These are phyloP conservation scores for Delia radicum DNA, from an alignment of 1,140 invertebrate genomes.

Conservation along the genomic window DNA sequence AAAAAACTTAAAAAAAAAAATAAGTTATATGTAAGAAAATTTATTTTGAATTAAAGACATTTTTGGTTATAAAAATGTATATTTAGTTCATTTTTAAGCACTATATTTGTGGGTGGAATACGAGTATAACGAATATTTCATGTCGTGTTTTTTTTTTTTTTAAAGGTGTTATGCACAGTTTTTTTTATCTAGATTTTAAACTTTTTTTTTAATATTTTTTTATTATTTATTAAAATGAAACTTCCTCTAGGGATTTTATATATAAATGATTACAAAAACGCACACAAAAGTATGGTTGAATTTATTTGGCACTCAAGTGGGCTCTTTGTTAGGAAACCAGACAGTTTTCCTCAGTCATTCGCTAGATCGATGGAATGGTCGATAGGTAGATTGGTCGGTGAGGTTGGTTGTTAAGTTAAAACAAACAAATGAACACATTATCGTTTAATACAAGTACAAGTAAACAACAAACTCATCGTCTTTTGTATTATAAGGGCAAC, in stretches of 20 bases:
- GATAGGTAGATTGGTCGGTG: background rate
- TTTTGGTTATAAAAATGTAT: background rate
- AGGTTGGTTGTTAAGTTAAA: background rate
- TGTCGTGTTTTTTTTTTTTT: background rate
- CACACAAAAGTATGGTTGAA: background rate
- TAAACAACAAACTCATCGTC: background rate
- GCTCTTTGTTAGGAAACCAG: background rate
- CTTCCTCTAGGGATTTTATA: background rate
- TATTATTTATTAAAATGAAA: background rate
- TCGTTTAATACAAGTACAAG: background rate
- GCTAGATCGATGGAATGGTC: background rate
- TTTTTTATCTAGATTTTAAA: background rate
- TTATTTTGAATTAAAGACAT: background rate
- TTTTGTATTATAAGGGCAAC: background rate
- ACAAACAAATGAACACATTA: background rate
- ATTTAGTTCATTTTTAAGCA: background rate
- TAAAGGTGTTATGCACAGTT: background rate
- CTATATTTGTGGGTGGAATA: background rate
- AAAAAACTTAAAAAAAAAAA: background rate
- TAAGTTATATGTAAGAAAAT: background rate
- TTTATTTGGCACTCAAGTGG: slow-evolving; percentile 3
- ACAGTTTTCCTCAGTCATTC: background rate
- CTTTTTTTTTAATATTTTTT: background rate
- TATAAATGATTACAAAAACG: background rate
- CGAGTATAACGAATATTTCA: background rate